A percentile compares a stretch with the other conserved stretches of the same genome.
These are phyloP conservation scores for Phainopepla nitens DNA, from an alignment of 2,113 vertebrate species.

Conservation along the genomic window DNA sequence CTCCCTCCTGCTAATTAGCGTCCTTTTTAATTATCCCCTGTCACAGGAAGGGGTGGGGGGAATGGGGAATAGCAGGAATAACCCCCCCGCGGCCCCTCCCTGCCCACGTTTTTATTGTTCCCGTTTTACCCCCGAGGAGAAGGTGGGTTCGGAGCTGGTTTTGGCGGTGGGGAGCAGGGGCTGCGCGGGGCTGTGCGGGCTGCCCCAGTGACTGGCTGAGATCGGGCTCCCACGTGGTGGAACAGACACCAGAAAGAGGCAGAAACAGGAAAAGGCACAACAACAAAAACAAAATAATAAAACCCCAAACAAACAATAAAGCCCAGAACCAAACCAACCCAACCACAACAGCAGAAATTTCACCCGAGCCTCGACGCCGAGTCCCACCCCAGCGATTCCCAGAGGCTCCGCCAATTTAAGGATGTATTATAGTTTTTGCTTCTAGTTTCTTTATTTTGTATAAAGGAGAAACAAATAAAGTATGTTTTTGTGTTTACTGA, in stretches of 20 bases:
- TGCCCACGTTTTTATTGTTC: background rate
- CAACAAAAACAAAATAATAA: background rate
- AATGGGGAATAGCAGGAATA: background rate
- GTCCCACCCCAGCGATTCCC: background rate
- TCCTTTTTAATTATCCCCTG: slow-evolving; percentile 40
- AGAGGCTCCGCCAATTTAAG: slow-evolving; percentile 58
- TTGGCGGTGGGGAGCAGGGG: background rate
- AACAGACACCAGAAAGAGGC: background rate
- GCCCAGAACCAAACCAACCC: background rate
- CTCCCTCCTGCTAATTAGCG: background rate
- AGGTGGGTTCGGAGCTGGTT: background rate
- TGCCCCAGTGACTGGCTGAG: background rate
- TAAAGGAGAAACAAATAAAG: slow-evolving; percentile 84
- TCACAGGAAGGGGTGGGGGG: background rate
- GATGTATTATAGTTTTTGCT: slow-evolving; percentile 82
- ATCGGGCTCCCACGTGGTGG: background rate
- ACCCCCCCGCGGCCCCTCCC: background rate
- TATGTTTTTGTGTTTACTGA: slow-evolving; percentile 84
- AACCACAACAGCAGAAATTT: background rate
- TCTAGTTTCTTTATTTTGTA: slow-evolving; percentile 87
- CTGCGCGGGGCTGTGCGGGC: background rate
- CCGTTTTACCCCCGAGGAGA: background rate
- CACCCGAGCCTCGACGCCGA: background rate
- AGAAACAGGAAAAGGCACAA: background rate
- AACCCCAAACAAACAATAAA: background rate